Evolutionary conservation across 2,797 vertebrate species (phyloP), one percentile per base, ranked within the genome.

Genomic region (Fundulus diaphanus): DNA sequence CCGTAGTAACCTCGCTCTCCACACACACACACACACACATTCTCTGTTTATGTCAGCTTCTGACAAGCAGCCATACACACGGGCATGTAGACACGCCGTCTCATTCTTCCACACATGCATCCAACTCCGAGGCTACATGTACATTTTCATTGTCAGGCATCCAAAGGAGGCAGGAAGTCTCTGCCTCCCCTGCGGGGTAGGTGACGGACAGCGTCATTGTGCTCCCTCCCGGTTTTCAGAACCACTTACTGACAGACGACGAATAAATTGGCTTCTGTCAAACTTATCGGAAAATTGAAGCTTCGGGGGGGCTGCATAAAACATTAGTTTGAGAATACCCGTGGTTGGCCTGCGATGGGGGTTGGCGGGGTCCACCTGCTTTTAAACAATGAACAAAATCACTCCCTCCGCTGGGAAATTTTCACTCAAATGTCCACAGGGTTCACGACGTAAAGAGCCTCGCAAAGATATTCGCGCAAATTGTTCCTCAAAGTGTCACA

Each of bases 1-100:
- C 84, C 89, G 89, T 93, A 94, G 93, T 90, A 94, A 95, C 92
- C 92, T 92, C 92, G 86, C 85, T 72, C 51, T 40, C 76, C 84
- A 74, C 81, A 68, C 83, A 86, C 85, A 83, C 75, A 79, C 59
- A 76, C 63, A 68, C 57, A 79, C 46, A 77, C 49, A 81, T 22
- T 76, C 59, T 66, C 29, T 66, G 56, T 44, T 29, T 24, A 4
- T 61, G 69, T 31, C 13, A 44, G 44, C 37, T 70, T 20, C 61
- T 74, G 72, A 59, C 79, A 80, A 33, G 46, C 61, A 78, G 20
- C 65, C 22, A 44, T 9, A 49, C 70, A 56, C 66, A 52, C 52
- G 5, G 18, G 13, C 74, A 40, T 44, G n/a, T 12, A 11, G 29
- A 73, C 66, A 61, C 20, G 40, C 40, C 27, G 56, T 56, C 24